Evolutionary conservation across 1,140 invertebrate genomes (phyloP), one percentile per base, ranked within the genome.

Genomic region (Drepana arcuata): DNA sequence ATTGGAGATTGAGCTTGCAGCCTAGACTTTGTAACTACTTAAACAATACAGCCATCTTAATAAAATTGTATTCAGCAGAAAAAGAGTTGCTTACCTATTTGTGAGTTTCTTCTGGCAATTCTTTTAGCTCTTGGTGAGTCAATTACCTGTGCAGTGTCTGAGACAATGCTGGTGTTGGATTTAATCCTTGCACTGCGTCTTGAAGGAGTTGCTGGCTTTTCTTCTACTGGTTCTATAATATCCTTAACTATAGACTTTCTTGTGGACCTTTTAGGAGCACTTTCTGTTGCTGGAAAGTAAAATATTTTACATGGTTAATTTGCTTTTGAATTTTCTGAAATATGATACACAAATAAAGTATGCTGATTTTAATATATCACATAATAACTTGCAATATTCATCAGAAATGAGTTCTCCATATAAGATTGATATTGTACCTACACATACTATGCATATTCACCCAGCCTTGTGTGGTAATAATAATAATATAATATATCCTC

Each of bases 111-210:
- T 32, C 77, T 63, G 13, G 66, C 38, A 18, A 67, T 72, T 47
- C 77, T 64, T 40, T 59, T 79, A 18, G 73, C 73, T 49, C 74
- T 63, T 2, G 77, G 77, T 5, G 77, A 73, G 11, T 68, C 68
- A 40, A 53, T 26, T 16, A 13, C 32, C 21, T 54, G 45, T 11
- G 60, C 28, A 16, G 63, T 61, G 11, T 77, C 77, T 7, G 60
- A 70, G 6, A 70, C 41, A 43, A 73, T 58, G 32, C 72, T 78
- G 10, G 66, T 75, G 37, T 78, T 78, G 14, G 77, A 81, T 37
- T 60, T 66, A 7, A 71, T 65, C 27, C 77, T 58, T 11, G 68
- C 45, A 32, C 64, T 81, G 0, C 73, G 48, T 28, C 70, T 62
- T 10, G 72, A 54, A 27, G 77, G 77, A 35, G 77, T 81, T 2